These are phyloP conservation scores for Cynoglossus semilaevis DNA, from an alignment of 2,113 vertebrate genomes.

Conservation along the genomic window DNA sequence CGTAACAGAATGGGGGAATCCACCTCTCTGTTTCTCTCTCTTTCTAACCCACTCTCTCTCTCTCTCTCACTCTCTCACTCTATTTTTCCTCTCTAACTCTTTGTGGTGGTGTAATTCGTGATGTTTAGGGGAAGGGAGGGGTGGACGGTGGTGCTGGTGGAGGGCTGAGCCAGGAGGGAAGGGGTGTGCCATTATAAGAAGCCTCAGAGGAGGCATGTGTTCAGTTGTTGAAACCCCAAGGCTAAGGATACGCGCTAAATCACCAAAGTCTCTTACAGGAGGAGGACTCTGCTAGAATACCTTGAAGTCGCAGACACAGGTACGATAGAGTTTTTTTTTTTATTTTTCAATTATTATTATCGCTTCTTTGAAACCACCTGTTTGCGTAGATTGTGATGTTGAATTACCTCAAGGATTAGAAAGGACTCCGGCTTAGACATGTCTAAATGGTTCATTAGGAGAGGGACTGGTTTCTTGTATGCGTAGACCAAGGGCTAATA, in stretches of 20 bases:
- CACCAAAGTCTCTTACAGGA: conserved; percentile 40
- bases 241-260: conserved; percentile 71
- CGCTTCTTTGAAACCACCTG: conserved; percentile 27
- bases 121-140: conserved; percentile 44
- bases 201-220: conserved; percentile 70
- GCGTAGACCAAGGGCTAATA: conserved; percentile 7
- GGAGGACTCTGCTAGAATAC: conserved; percentile 43
- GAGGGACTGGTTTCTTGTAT: conserved; percentile 13
- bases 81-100: conserved; percentile 23
- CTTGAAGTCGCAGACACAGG: conserved; percentile 55
- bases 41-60: not conserved
- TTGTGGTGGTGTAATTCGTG: conserved; percentile 46
- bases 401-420: not conserved
- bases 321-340: conserved; percentile 53
- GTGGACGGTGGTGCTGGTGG: conserved; percentile 12
- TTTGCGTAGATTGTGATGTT: conserved; percentile 7
- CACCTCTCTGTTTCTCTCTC: conserved; percentile 54
- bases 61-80: conserved; percentile 18
- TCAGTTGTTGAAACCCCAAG: conserved; percentile 74
- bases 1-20: conserved; percentile 63
- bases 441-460: conserved; percentile 16
- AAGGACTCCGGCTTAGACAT: conserved; percentile 6
- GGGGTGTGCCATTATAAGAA: conserved; percentile 79
- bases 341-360: not conserved
- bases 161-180: conserved; percentile 71